Base-by-base conservation (phyloP, 2,888 invertebrate species). In the Scaptomyza flava region DNA sequence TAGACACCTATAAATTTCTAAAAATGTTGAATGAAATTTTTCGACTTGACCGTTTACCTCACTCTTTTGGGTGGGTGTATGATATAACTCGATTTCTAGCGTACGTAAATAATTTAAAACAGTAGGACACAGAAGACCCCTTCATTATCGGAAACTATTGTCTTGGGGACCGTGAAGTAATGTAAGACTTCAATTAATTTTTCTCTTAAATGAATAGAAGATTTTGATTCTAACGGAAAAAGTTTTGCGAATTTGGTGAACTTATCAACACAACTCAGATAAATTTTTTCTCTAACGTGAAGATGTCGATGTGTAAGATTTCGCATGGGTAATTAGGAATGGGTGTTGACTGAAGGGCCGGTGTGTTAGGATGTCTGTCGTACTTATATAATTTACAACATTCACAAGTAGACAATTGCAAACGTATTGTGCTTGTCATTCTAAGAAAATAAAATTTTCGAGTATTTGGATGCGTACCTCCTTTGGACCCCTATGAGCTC, bases 361-460 rank as follows among this genome's bases (percentile, higher is more conserved):
- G 11, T 11, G 3, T 33, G 4, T 33, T 33, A 2, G 33, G 33
- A 11, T 33, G 33, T 33, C 33, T 33, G 4, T 33, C 33, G 11
- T 31, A 33, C 11, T 33, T 33, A 33, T 4, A 33, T 3, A 33
- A 4, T 11, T 33, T 33, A 11, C 12, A 33, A 11, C 9, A 9
- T 3, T 33, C 31, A n/a, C 57, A 57, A 52, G 57, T 12, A 3
- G 51, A 27, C 33, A 46, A 4, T 12, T 47, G 57, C 1, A n/a
- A 3, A 3, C 57, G 56, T n/a, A 36, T 36, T n/a, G 1, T 36
- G 20, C 48, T 56, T 6, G 31, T 3, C 50, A 57, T 63, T 17
- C 14, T 41, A 2, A 41, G 33, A 8, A 63, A 51, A 30, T 63
- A 63, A 14, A 30, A 63, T 33, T 33, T 23, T 63, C 57, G 2